These are phyloP conservation scores for Camponotus fellah DNA, from an alignment of 2,888 invertebrate genomes.

Conservation along the genomic window DNA sequence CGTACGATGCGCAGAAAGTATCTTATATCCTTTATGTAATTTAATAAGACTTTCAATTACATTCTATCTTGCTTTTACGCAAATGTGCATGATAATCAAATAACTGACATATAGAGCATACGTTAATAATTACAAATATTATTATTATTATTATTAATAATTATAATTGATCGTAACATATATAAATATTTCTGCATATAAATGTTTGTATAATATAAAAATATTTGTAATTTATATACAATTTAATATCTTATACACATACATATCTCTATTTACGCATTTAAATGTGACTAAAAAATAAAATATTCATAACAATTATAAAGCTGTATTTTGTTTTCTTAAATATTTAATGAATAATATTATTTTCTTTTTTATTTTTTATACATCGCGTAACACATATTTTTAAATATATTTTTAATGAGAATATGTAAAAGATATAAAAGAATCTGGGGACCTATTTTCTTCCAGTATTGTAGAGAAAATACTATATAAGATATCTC, in stretches of 20 bases:
- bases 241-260: slow-evolving; percentile 5
- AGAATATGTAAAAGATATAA: neutral
- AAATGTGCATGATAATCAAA: neutral
- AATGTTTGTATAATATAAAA: neutral
- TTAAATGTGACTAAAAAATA: neutral
- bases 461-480: neutral
- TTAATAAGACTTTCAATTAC: neutral
- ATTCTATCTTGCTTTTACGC: neutral
- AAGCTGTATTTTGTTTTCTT: neutral
- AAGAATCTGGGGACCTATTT: neutral
- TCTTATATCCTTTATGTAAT: neutral
- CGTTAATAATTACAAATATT: too few relatives aligned
- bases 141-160: too few relatives aligned
- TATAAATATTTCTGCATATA: neutral
- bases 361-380: neutral
- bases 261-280: neutral
- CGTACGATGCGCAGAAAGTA: neutral
- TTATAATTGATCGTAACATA: neutral
- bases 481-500: neutral
- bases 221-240: neutral
- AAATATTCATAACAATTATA: neutral
- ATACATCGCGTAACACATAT: neutral
- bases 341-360: slow-evolving; percentile 19
- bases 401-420: neutral
- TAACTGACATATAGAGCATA: neutral